phyloP scores from a whole-genome alignment of 1,140 invertebrate genomes.

The Bombus terrestris region DNA sequence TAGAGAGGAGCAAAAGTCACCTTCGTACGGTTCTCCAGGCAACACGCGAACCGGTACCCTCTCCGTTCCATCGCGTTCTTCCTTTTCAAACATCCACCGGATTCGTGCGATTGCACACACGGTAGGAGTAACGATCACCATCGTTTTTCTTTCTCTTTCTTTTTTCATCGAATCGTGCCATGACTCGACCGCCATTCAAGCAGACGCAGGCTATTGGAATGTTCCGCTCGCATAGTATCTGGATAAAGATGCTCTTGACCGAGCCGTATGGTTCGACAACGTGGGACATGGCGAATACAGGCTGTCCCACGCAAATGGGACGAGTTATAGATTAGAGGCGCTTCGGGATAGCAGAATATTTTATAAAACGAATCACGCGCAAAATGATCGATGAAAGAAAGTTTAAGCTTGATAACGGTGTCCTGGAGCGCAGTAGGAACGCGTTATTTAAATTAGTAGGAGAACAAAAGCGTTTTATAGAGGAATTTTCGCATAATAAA shows the following conservation, averaged over 20 bases:
- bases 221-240: neutral
- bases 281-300: neutral
- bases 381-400: neutral
- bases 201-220: conserved; percentile 4
- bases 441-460: too few relatives aligned
- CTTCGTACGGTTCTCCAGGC: neutral
- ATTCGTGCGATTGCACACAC: neutral
- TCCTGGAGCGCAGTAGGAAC: too few relatives aligned
- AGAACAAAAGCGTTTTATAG: too few relatives aligned
- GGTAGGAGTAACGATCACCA: neutral
- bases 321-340: neutral
- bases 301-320: neutral
- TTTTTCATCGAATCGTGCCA: neutral
- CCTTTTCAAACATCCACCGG: neutral
- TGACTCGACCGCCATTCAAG: conserved; percentile 15
- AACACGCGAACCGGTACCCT: neutral
- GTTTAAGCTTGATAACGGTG: too few relatives aligned
- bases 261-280: neutral
- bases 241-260: conserved; percentile 17
- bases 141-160: neutral
- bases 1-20: neutral
- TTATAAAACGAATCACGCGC: too few relatives aligned
- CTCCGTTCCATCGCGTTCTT: neutral
- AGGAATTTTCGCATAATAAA: too few relatives aligned
- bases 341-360: neutral